phyloP scores from a whole-genome alignment of 2,797 vertebrate genomes.

The Chiroxiphia lanceolata region DNA sequence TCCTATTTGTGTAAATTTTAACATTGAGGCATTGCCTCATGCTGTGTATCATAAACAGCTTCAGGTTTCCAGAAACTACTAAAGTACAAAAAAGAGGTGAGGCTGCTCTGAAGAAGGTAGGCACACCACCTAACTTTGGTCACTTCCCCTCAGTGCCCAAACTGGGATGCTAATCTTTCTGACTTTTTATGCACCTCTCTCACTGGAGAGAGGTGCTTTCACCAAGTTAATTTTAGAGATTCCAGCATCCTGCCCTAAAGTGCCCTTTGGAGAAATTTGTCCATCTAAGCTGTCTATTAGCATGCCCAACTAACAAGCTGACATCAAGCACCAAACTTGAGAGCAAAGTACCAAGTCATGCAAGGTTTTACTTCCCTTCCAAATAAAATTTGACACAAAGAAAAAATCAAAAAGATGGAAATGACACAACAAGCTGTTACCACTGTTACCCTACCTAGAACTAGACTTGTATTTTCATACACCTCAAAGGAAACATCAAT shows the following conservation, averaged over 20 bases:
- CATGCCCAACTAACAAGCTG: background rate
- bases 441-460: background rate
- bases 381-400: background rate
- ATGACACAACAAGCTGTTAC: background rate
- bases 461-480: background rate
- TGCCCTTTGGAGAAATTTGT: background rate
- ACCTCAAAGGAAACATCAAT: background rate
- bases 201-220: background rate
- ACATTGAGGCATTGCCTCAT: background rate
- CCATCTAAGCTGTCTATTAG: background rate
- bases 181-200: background rate
- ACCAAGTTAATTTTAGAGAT: background rate
- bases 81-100: fast-evolving
- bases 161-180: background rate
- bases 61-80: background rate
- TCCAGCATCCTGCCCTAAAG: background rate
- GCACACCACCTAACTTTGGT: background rate
- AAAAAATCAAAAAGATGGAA: background rate
- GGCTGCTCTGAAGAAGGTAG: background rate
- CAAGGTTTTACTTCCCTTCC: background rate
- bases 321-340: background rate
- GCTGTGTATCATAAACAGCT: background rate
- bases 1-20: background rate
- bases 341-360: background rate
- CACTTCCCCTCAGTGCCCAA: background rate